Conservation (phyloP, 37 sponge, comb jelly and placozoan genomes). For the Spongilla lacustris region DNA sequence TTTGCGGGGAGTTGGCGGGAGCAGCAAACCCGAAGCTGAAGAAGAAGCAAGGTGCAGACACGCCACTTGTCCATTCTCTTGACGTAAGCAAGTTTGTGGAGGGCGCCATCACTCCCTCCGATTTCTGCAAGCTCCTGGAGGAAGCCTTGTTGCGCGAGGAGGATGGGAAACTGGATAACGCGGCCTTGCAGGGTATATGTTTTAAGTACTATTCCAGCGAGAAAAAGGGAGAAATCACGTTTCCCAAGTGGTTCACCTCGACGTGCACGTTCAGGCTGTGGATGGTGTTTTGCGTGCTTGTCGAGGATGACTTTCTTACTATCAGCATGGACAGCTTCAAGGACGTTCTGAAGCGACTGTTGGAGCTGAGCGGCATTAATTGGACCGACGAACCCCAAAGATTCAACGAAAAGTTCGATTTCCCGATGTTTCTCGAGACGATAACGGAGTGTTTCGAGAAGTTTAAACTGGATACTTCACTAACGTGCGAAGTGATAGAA, state of each 20-base stretch:
- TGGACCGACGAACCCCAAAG: slow-evolving; percentile 21
- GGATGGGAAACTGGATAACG: slow-evolving; percentile 17
- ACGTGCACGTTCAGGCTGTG: slow-evolving; percentile 50
- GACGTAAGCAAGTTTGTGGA: slow-evolving; percentile 56
- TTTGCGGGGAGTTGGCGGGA: not conserved
- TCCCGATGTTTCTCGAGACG: slow-evolving; percentile 38
- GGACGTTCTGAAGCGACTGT: slow-evolving; percentile 28
- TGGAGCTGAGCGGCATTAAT: slow-evolving; percentile 43
- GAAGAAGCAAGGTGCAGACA: not conserved
- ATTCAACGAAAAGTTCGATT: slow-evolving; percentile 13
- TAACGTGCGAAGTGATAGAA: slow-evolving; percentile 51
- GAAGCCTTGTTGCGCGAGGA: not conserved
- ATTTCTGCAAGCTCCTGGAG: slow-evolving; percentile 49
- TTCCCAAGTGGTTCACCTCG: slow-evolving; percentile 5
- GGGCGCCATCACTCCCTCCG: slow-evolving; percentile 14
- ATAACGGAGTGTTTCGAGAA: slow-evolving; percentile 37
- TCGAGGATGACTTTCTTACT: not conserved
- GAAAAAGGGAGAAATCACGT: slow-evolving; percentile 13
- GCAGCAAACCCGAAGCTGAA: not conserved
- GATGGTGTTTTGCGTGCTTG: slow-evolving; percentile 42
- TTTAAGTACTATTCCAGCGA: slow-evolving; percentile 40
- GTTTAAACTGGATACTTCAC: slow-evolving; percentile 41
- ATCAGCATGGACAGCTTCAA: slow-evolving; percentile 10
- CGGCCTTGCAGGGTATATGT: slow-evolving; percentile 32
- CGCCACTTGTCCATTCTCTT: not conserved